phyloP scores from a whole-genome alignment of 2,888 invertebrate genomes.

The Stegophylla sp. region DNA sequence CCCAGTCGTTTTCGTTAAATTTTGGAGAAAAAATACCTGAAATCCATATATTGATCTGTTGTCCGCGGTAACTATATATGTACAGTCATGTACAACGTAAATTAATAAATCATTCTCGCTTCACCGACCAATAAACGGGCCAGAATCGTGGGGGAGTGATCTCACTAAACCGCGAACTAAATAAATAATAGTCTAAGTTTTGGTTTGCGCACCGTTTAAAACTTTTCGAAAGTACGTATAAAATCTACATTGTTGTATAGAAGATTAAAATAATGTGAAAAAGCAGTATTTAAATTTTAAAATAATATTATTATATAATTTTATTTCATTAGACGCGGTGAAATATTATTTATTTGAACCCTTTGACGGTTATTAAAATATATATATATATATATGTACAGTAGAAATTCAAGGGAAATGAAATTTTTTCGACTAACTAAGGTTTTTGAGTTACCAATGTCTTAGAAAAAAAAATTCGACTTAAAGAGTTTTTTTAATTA shows the following conservation, averaged over 20 bases:
- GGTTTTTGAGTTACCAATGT: too few species aligned
- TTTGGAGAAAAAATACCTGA: neutral
- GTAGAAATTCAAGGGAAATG: too few species aligned
- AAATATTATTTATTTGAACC: neutral
- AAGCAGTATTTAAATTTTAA: constrained; percentile 17
- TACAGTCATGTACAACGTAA: constrained; percentile 19
- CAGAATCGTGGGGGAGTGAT: constrained; percentile 26
- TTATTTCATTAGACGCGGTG: too few species aligned
- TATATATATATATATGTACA: too few species aligned
- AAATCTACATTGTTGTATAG: too few species aligned
- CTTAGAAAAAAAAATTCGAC: too few species aligned
- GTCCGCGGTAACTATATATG: constrained; percentile 30
- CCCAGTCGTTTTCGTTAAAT: too few species aligned
- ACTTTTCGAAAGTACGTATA: neutral
- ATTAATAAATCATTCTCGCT: constrained; percentile 23
- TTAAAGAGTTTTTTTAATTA: too few species aligned
- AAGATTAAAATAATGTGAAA: too few species aligned
- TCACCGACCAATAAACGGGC: neutral
- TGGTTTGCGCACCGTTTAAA: constrained; percentile 30
- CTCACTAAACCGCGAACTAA: constrained; percentile 33
- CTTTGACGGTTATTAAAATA: too few species aligned
- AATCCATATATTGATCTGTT: constrained; percentile 8
- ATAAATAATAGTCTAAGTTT: constrained; percentile 48
- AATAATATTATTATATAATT: neutral
- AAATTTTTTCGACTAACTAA: too few species aligned